Percentiles rank a stretch among this genome's conserved stretches.
Conservation (phyloP, 2,797 vertebrate species). For the Melopsittacus undulatus region DNA sequence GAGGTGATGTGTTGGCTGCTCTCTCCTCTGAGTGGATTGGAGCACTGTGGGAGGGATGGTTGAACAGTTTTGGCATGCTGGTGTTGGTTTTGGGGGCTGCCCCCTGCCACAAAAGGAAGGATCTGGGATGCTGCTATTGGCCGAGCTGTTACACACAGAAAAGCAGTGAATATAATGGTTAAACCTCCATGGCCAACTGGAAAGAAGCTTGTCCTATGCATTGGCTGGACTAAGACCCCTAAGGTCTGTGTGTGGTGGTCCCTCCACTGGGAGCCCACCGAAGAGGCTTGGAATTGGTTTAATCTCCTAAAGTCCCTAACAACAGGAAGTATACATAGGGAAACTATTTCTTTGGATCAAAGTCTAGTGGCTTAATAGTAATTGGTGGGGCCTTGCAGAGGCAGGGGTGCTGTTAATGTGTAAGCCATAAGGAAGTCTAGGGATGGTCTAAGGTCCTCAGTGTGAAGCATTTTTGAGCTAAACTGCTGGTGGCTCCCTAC, state of each 20-base stretch:
- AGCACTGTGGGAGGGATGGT: not conserved
- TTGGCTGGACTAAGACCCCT: not conserved
- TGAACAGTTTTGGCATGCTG: not conserved
- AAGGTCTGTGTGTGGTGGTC: not conserved
- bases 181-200: not conserved
- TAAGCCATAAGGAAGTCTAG: slow-evolving; percentile 9
- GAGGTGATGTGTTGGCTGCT: not conserved
- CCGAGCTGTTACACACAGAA: not conserved
- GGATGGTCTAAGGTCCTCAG: not conserved
- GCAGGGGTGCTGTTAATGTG: slow-evolving; percentile 17
- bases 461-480: not conserved
- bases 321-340: not conserved
- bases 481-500: not conserved
- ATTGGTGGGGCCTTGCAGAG: not conserved
- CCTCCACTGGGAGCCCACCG: not conserved
- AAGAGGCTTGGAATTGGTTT: not conserved
- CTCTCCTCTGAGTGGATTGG: not conserved
- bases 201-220: not conserved
- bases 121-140: not conserved
- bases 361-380: not conserved
- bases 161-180: not conserved
- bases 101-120: not conserved
- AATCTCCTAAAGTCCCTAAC: not conserved
- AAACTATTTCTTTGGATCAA: not conserved
- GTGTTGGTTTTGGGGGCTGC: not conserved